Evolutionary conservation across 2,888 invertebrate species (phyloP).

Genomic region (Priocnemis perturbator): DNA sequence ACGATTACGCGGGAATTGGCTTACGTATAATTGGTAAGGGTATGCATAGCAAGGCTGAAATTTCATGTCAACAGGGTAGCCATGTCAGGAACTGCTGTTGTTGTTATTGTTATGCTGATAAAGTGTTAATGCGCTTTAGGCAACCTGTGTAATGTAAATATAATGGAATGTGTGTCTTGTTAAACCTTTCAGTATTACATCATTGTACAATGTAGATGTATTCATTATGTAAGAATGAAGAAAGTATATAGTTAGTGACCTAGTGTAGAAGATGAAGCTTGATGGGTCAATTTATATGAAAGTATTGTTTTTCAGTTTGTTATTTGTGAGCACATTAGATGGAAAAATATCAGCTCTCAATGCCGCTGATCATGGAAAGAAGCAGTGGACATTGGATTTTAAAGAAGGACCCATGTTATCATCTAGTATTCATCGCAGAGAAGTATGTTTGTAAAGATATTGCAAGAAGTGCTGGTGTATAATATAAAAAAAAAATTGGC

Average conservation of each 20-base stretch:
- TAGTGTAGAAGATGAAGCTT: background rate
- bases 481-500: slow-evolving; percentile 12
- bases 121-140: no score
- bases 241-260: background rate
- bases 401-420: slow-evolving; percentile 87
- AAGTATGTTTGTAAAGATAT: slow-evolving; percentile 78
- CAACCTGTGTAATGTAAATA: no score
- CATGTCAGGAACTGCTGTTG: no score
- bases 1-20: no score
- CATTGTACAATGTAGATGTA: background rate
- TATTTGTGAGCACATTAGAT: slow-evolving; percentile 93
- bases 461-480: background rate
- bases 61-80: no score
- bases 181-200: background rate
- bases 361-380: slow-evolving; percentile 80
- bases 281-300: background rate
- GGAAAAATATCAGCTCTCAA: slow-evolving; percentile 90
- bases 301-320: slow-evolving; percentile 77
- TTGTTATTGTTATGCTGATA: no score
- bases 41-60: no score
- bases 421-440: slow-evolving; percentile 91
- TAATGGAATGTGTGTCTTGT: no score
- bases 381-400: slow-evolving; percentile 88
- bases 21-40: no score
- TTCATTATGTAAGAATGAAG: background rate